Conservation (phyloP, 2,888 invertebrate genomes). For the Deilephila elpenor region DNA sequence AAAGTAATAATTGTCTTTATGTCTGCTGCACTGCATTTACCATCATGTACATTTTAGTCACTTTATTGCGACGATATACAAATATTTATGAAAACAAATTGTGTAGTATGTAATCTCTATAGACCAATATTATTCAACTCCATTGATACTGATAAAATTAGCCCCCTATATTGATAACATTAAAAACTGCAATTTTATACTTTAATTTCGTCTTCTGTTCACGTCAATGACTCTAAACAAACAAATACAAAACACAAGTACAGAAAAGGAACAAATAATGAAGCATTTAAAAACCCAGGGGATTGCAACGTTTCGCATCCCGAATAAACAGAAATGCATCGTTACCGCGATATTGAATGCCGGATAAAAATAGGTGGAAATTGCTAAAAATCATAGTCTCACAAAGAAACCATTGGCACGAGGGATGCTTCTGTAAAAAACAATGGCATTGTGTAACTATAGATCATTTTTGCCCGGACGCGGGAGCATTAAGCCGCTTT, state of each 20-base stretch:
- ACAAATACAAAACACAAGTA: neutral
- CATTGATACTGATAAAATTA: too few relatives aligned
- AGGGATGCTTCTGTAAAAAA: neutral
- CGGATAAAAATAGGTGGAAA: neutral
- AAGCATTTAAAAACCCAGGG: neutral
- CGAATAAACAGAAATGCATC: neutral
- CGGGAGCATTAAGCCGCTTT: conserved; percentile 24
- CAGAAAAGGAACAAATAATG: neutral
- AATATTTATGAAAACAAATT: too few relatives aligned
- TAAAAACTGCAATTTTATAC: too few relatives aligned
- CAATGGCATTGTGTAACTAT: neutral
- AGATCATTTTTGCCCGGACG: conserved; percentile 21
- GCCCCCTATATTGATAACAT: too few relatives aligned
- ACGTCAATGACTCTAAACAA: neutral
- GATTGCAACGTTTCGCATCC: neutral
- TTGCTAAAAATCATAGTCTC: neutral
- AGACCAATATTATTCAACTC: too few relatives aligned
- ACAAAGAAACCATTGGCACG: conserved; percentile 2
- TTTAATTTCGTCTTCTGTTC: too few relatives aligned
- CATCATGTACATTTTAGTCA: too few relatives aligned
- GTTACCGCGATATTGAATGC: neutral
- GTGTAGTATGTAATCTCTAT: too few relatives aligned
- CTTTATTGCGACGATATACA: too few relatives aligned
- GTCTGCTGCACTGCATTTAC: too few relatives aligned
- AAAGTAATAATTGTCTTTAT: too few relatives aligned